phyloP scores from a whole-genome alignment of 2,113 vertebrate genomes.

The Perca flavescens region DNA sequence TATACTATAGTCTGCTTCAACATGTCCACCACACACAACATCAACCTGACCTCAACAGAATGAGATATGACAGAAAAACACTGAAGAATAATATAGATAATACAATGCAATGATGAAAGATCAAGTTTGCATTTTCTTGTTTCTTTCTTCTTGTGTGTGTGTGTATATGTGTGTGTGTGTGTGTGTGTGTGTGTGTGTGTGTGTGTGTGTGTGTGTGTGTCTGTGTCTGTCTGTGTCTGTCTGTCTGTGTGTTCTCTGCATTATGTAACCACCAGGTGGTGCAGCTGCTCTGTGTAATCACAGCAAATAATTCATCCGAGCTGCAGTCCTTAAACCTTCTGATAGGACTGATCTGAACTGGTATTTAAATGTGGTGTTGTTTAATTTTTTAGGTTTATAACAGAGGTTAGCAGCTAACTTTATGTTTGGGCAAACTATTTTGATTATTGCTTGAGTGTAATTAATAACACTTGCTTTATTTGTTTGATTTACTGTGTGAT shows the following conservation, averaged over 20 bases:
- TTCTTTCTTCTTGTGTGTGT: no score
- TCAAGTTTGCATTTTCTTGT: no score
- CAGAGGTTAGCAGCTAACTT: neutral
- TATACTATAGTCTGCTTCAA: neutral
- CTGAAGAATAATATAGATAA: no score
- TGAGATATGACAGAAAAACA: neutral
- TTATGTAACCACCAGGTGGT: conserved; percentile 61
- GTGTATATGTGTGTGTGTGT: neutral
- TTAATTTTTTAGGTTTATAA: neutral
- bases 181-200: conserved; percentile 8
- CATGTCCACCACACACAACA: neutral
- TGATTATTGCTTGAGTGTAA: neutral
- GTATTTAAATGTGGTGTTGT: neutral
- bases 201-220: conserved; percentile 1
- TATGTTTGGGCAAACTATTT: neutral
- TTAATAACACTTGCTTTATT: neutral
- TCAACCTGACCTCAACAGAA: neutral
- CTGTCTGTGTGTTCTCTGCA: neutral
- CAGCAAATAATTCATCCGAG: neutral
- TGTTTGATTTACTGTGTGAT: neutral
- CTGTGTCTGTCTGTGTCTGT: conserved; percentile 8
- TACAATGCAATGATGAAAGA: no score
- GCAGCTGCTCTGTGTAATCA: conserved; percentile 26
- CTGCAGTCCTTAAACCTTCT: neutral
- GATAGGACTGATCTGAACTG: neutral